Percentiles rank a stretch among this genome's conserved stretches.
These are phyloP conservation scores for Parelbella ahira DNA, from an alignment of 2,888 invertebrate genomes.

Conservation along the genomic window DNA sequence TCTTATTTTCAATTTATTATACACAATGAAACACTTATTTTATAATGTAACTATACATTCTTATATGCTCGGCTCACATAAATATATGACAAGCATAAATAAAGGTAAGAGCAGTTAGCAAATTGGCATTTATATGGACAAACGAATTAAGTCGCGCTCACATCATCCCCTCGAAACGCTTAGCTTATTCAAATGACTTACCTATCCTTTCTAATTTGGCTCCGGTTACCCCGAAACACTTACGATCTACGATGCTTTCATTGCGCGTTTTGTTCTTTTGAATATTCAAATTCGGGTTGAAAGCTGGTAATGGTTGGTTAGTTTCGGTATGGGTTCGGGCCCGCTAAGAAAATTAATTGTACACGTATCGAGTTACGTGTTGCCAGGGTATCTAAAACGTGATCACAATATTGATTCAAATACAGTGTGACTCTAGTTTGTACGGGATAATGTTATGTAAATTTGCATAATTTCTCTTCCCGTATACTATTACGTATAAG, in stretches of 20 bases:
- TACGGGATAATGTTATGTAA: conserved; percentile 7
- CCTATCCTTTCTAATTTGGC: conserved; percentile 31
- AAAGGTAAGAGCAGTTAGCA: conserved; percentile 19
- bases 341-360: conserved; percentile 59
- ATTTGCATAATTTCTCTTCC: conserved; percentile 6
- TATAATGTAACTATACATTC: too few relatives aligned
- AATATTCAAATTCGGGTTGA: conserved; percentile 67
- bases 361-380: conserved; percentile 65
- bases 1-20: too few relatives aligned
- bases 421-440: conserved; percentile 41
- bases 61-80: too few relatives aligned
- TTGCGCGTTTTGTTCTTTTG: conserved; percentile 54
- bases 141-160: conserved; percentile 31
- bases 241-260: conserved; percentile 33
- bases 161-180: conserved; percentile 30
- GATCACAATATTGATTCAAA: conserved; percentile 65
- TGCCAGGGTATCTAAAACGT: conserved; percentile 63
- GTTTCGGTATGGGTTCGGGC: conserved; percentile 51
- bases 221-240: conserved; percentile 44
- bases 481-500: neutral
- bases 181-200: conserved; percentile 33
- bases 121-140: conserved; percentile 25
- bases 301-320: conserved; percentile 68
- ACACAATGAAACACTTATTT: too few relatives aligned
- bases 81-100: neutral